These are phyloP conservation scores for Alaudala cheleensis DNA, from an alignment of 2,113 vertebrate species.

Conservation along the genomic window DNA sequence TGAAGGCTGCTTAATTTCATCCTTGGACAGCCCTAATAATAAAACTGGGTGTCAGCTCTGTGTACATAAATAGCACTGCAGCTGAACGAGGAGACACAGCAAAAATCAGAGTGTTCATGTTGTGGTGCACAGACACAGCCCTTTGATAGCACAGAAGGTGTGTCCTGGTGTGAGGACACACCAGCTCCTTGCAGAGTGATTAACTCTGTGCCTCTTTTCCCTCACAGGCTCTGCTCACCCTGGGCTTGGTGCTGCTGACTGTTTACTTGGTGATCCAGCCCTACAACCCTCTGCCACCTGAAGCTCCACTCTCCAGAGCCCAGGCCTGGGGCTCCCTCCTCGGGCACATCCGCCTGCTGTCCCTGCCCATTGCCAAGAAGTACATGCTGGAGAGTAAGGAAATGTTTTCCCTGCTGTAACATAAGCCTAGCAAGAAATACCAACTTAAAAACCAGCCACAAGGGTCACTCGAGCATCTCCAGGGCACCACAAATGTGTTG, in stretches of 20 bases:
- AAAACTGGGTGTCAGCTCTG: neutral
- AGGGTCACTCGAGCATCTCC: neutral
- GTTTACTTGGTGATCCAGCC: conserved; percentile 86
- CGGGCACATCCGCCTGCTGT: conserved; percentile 86
- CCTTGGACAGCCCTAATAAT: neutral
- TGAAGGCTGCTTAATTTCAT: neutral
- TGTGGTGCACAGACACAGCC: neutral
- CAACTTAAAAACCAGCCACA: conserved; percentile 14
- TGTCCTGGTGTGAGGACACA: neutral
- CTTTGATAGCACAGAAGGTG: neutral
- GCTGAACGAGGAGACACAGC: neutral
- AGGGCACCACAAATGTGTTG: neutral
- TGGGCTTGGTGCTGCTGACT: conserved; percentile 83
- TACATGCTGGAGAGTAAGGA: conserved; percentile 88
- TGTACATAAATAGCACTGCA: neutral
- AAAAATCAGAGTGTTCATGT: neutral
- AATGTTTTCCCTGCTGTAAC: neutral
- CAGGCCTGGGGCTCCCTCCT: conserved; percentile 88
- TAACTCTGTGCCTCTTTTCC: conserved; percentile 12
- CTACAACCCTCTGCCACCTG: conserved; percentile 76
- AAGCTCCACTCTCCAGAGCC: conserved; percentile 75
- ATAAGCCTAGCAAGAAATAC: neutral
- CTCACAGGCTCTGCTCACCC: conserved; percentile 79
- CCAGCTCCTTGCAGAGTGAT: neutral
- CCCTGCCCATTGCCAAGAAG: conserved; percentile 92